phyloP scores from a whole-genome alignment of 2,888 invertebrate species.

The Lissonota sp. region DNA sequence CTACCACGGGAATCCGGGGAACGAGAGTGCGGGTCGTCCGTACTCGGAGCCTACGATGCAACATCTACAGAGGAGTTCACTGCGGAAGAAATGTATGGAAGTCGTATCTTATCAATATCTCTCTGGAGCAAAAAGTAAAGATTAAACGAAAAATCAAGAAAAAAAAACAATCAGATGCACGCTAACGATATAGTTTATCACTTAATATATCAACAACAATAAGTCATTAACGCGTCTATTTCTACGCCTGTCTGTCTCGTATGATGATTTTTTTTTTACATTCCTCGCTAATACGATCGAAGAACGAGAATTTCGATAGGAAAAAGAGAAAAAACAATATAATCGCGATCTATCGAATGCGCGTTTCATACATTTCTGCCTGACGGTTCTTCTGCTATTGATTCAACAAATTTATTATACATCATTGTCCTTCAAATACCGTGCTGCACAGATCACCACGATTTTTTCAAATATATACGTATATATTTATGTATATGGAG shows the following conservation, averaged over 20 bases:
- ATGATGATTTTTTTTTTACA: too few relatives aligned
- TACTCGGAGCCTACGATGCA: constrained; percentile 80
- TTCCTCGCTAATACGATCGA: too few relatives aligned
- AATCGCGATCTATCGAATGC: too few relatives aligned
- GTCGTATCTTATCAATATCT: constrained; percentile 75
- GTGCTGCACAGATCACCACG: constrained; percentile 47
- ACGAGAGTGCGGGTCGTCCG: constrained; percentile 76
- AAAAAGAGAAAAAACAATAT: too few relatives aligned
- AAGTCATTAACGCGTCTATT: too few relatives aligned
- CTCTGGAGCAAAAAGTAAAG: constrained; percentile 14
- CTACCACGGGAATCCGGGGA: constrained; percentile 80
- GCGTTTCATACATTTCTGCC: constrained; percentile 76
- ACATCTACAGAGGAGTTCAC: constrained; percentile 79
- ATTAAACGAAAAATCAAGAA: not conserved
- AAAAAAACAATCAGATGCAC: constrained; percentile 33
- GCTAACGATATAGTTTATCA: too few relatives aligned
- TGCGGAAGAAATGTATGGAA: constrained; percentile 82
- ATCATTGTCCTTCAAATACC: constrained; percentile 34
- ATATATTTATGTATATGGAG: not conserved
- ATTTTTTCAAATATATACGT: not conserved
- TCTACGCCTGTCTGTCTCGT: too few relatives aligned
- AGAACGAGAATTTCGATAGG: too few relatives aligned
- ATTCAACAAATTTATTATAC: constrained; percentile 20
- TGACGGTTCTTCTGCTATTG: constrained; percentile 59
- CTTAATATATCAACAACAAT: too few relatives aligned